Conservation (phyloP, 2,888 invertebrate species). For the Drosophila sordidapex region DNA sequence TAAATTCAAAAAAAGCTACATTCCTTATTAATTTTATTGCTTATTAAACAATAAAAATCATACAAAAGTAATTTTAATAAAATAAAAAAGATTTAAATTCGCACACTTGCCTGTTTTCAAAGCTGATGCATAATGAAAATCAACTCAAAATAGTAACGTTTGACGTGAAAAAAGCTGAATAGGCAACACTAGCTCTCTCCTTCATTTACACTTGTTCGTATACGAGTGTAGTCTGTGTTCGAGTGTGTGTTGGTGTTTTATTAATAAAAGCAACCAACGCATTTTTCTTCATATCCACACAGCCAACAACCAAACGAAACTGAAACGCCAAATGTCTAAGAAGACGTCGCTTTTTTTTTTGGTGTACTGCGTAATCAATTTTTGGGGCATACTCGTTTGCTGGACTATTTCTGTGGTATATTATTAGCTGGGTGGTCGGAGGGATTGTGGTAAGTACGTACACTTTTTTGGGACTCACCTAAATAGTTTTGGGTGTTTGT, state of each 20-base stretch:
- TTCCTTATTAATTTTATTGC: background rate
- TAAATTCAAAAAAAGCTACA: background rate
- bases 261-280: conserved; percentile 78
- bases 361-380: conserved; percentile 74
- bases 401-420: conserved; percentile 57
- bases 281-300: conserved; percentile 59
- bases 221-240: conserved; percentile 11
- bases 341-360: conserved; percentile 39
- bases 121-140: background rate
- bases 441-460: conserved; percentile 14
- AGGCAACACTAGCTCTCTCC: conserved; percentile 25
- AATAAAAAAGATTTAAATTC: background rate
- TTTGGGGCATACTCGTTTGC: conserved; percentile 47
- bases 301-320: conserved; percentile 56
- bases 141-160: background rate
- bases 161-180: conserved; percentile 7
- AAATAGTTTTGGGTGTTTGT: conserved; percentile 50
- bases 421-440: conserved; percentile 21
- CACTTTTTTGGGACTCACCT: conserved; percentile 56
- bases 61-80: background rate
- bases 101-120: background rate
- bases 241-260: conserved; percentile 59
- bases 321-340: conserved; percentile 54
- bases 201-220: conserved; percentile 61
- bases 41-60: background rate